Evolutionary conservation across 2,113 vertebrate genomes (phyloP).

Genomic region (Chaenogobius annularis): DNA sequence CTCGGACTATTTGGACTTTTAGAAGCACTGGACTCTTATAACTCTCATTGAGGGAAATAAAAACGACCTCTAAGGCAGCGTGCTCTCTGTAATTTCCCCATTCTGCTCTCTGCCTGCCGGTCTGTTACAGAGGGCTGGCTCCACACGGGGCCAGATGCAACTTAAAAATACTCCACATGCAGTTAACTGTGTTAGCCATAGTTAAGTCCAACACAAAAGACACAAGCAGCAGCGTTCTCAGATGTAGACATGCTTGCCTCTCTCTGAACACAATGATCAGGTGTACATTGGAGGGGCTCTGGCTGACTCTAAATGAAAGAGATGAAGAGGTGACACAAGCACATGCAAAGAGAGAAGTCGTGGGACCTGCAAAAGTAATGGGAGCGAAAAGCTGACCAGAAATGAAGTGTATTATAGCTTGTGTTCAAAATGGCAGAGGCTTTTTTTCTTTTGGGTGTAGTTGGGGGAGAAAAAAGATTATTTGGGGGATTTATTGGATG

Average conservation of each 20-base stretch:
- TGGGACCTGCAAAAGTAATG: slow-evolving; percentile 11
- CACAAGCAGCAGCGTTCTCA: slow-evolving; percentile 30
- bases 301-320: slow-evolving; percentile 68
- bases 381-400: slow-evolving; percentile 3
- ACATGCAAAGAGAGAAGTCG: slow-evolving; percentile 53
- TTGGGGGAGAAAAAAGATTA: too few species aligned
- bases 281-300: slow-evolving; percentile 68
- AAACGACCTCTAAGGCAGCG: background rate
- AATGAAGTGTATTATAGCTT: background rate
- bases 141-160: slow-evolving; percentile 31
- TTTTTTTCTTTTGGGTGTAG: background rate
- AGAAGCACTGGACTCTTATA: background rate
- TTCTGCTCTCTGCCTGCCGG: slow-evolving; percentile 52
- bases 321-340: slow-evolving; percentile 35
- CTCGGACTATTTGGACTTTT: background rate
- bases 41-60: background rate
- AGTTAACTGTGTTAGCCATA: slow-evolving; percentile 58
- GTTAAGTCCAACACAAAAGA: slow-evolving; percentile 8
- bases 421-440: background rate
- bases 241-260: slow-evolving; percentile 67
- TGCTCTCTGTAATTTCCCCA: slow-evolving; percentile 16
- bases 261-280: slow-evolving; percentile 75
- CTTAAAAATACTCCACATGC: slow-evolving; percentile 60
- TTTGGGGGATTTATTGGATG: background rate
- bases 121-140: slow-evolving; percentile 22